A percentile compares a stretch with the other conserved stretches of the same genome.
phyloP scores from a whole-genome alignment of 2,888 invertebrate genomes.

The Ormyrus labotus region DNA sequence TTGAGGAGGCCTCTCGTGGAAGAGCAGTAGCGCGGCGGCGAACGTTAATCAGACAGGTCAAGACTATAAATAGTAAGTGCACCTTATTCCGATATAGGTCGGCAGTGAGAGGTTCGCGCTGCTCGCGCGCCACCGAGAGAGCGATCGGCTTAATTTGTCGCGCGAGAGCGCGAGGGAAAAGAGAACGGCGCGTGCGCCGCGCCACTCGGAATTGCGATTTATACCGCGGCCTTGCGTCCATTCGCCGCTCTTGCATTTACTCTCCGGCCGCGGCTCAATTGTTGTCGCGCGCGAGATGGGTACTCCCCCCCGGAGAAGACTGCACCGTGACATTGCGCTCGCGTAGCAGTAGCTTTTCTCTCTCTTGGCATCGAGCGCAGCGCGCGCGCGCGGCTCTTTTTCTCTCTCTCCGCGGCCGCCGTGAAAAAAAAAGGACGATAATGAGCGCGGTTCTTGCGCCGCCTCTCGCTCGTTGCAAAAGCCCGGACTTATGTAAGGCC shows the following conservation, averaged over 20 bases:
- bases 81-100: slow-evolving; percentile 62
- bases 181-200: slow-evolving; percentile 55
- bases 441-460: background rate
- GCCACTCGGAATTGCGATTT: slow-evolving; percentile 46
- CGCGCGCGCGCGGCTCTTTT: background rate
- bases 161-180: slow-evolving; percentile 48
- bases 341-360: background rate
- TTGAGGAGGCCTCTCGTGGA: slow-evolving; percentile 3
- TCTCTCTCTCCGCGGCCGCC: background rate
- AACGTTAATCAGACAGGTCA: slow-evolving; percentile 56
- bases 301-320: slow-evolving; percentile 6
- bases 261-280: background rate
- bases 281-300: slow-evolving; percentile 20
- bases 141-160: slow-evolving; percentile 64
- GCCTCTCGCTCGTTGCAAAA: background rate
- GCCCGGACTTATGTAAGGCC: slow-evolving; percentile 6
- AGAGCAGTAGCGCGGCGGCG: background rate
- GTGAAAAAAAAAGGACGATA: too few species aligned
- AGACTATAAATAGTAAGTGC: slow-evolving; percentile 57
- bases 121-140: slow-evolving; percentile 47
- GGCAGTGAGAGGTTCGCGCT: slow-evolving; percentile 62
- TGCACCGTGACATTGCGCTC: slow-evolving; percentile 35
- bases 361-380: background rate
- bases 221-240: slow-evolving; percentile 49
- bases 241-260: slow-evolving; percentile 12